phyloP scores from a whole-genome alignment of 2,113 vertebrate species.

The Phyllopteryx taeniolatus region DNA sequence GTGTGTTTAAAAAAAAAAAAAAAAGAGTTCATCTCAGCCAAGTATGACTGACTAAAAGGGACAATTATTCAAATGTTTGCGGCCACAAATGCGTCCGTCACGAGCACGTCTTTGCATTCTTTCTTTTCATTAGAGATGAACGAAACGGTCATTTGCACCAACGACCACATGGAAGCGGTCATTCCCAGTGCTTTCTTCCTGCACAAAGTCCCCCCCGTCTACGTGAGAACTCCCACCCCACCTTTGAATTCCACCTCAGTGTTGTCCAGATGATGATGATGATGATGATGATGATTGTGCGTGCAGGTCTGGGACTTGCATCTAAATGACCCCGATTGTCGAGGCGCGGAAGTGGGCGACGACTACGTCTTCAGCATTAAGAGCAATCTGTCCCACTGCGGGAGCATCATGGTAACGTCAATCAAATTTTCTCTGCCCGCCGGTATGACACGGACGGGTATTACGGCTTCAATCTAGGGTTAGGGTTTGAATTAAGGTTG shows the following conservation, averaged over 20 bases:
- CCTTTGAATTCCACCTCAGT: neutral
- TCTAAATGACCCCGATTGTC: slow-evolving; percentile 66
- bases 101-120: too few species aligned
- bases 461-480: too few species aligned
- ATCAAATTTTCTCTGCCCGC: neutral
- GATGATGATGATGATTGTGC: neutral
- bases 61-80: too few species aligned
- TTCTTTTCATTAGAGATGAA: slow-evolving; percentile 67
- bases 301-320: slow-evolving; percentile 75
- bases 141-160: slow-evolving; percentile 72
- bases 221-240: slow-evolving; percentile 48
- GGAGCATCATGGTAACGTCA: slow-evolving; percentile 60
- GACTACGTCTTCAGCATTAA: slow-evolving; percentile 74
- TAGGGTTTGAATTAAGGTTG: too few species aligned
- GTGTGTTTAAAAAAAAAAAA: too few species aligned
- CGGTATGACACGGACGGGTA: too few species aligned
- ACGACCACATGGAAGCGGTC: slow-evolving; percentile 72
- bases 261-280: neutral
- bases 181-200: slow-evolving; percentile 75
- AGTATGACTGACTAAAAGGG: too few species aligned
- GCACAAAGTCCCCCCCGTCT: slow-evolving; percentile 72
- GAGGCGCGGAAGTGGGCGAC: slow-evolving; percentile 60
- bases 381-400: slow-evolving; percentile 69
- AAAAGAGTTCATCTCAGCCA: too few species aligned
- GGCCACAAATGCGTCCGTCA: too few species aligned